Evolutionary conservation across 2,888 invertebrate genomes (phyloP).

Genomic region (Sphinx pinastri): DNA sequence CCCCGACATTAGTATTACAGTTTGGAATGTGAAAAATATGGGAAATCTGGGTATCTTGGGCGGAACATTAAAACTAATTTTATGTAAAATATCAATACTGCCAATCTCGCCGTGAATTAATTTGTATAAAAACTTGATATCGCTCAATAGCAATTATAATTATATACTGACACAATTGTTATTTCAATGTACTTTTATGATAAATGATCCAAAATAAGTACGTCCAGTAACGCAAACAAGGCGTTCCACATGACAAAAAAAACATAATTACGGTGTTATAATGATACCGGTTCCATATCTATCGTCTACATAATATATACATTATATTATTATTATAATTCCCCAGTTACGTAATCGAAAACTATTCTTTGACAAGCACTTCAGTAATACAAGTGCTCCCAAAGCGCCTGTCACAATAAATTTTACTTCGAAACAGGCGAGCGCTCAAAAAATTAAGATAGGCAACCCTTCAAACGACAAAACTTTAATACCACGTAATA

Average conservation of each 20-base stretch:
- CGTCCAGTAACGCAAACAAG: not conserved
- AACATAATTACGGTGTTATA: not conserved
- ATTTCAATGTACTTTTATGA: too few species aligned
- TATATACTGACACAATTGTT: too few species aligned
- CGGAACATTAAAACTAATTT: too few species aligned
- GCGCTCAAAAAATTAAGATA: conserved; percentile 26
- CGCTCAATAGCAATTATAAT: too few species aligned
- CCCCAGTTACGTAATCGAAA: not conserved
- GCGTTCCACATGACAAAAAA: not conserved
- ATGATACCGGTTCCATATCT: not conserved
- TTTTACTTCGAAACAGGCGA: conserved; percentile 15
- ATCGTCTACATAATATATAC: not conserved
- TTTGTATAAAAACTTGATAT: too few species aligned
- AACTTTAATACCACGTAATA: conserved; percentile 54
- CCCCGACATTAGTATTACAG: too few species aligned
- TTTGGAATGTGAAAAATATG: too few species aligned
- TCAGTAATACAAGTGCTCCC: not conserved
- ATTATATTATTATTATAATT: not conserved
- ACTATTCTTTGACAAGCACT: not conserved
- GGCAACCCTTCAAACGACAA: conserved; percentile 42
- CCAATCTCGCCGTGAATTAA: too few species aligned
- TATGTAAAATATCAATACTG: too few species aligned
- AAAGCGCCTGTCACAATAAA: conserved; percentile 13
- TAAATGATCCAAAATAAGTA: not conserved
- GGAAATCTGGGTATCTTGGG: too few species aligned